Evolutionary conservation across 1,140 invertebrate genomes (phyloP).

Genomic region (Acromyrmex echinatior): DNA sequence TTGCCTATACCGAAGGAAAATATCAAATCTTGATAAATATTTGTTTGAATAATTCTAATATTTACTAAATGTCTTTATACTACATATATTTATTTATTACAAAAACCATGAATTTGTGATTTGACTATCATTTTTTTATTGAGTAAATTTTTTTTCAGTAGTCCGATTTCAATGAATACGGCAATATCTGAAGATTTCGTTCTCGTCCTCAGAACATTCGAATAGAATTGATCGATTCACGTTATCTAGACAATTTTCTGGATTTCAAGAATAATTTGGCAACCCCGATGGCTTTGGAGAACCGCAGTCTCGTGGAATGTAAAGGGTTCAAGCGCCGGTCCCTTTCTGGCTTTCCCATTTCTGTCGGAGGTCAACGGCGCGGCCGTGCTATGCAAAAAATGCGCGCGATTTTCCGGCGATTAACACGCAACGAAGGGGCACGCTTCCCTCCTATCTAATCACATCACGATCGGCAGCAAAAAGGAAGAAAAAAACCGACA

Average conservation of each 20-base stretch:
- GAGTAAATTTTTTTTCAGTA: too few relatives aligned
- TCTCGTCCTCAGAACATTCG: background rate
- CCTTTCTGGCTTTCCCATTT: constrained; percentile 8
- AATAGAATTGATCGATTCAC: background rate
- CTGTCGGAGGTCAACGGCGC: constrained; percentile 34
- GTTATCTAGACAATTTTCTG: background rate
- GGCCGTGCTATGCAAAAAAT: constrained; percentile 48
- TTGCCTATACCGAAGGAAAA: too few relatives aligned
- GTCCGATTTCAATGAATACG: background rate
- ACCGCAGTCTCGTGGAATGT: background rate
- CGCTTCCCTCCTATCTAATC: constrained; percentile 13
- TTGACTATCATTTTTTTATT: too few relatives aligned
- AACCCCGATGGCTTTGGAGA: background rate
- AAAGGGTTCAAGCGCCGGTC: constrained; percentile 3
- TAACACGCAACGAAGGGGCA: constrained; percentile 44
- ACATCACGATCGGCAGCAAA: constrained; percentile 29
- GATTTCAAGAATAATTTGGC: background rate
- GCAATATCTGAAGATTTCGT: background rate
- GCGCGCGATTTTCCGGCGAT: constrained; percentile 55
- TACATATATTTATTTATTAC: too few relatives aligned
- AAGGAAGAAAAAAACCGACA: background rate
- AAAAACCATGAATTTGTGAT: too few relatives aligned
- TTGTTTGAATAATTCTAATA: too few relatives aligned
- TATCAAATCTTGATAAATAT: too few relatives aligned
- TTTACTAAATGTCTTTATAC: too few relatives aligned